Conservation (phyloP, 2,888 invertebrate genomes). For the Phlogophora meticulosa region DNA sequence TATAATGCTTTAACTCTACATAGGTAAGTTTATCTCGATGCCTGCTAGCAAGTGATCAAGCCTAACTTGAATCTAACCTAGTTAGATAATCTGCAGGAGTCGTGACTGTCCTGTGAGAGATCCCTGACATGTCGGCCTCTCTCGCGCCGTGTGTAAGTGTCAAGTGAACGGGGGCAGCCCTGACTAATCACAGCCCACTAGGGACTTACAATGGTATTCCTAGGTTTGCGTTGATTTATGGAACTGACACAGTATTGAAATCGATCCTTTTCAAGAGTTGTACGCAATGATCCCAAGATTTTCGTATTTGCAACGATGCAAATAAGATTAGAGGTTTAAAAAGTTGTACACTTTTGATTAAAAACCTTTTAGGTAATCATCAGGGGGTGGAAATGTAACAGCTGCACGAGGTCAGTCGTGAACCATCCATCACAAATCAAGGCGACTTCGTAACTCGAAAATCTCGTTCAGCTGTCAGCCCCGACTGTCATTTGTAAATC, state of each 20-base stretch:
- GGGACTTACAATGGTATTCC: background rate
- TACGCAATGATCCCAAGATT: too few relatives aligned
- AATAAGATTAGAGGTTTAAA: too few relatives aligned
- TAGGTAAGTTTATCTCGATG: constrained; percentile 14
- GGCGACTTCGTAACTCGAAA: too few relatives aligned
- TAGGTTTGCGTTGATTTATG: background rate
- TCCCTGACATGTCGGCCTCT: constrained; percentile 1
- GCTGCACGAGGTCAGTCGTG: too few relatives aligned
- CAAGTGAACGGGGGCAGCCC: constrained; percentile 3
- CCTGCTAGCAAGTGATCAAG: constrained; percentile 21
- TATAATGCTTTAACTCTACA: constrained; percentile 18
- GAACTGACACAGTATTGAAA: background rate
- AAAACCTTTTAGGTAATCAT: too few relatives aligned
- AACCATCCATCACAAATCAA: too few relatives aligned
- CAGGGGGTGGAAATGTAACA: too few relatives aligned
- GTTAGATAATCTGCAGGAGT: constrained; percentile 11
- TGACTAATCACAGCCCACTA: constrained; percentile 12
- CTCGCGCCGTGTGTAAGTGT: constrained; percentile 10
- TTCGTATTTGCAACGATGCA: background rate
- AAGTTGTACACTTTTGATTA: too few relatives aligned
- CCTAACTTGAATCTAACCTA: constrained; percentile 28
- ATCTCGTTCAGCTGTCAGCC: too few relatives aligned
- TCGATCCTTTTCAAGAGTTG: background rate
- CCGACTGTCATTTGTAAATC: too few relatives aligned
- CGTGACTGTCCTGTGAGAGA: constrained; percentile 25